phyloP scores from a whole-genome alignment of 2,797 vertebrate species.

The Fratercula arctica region DNA sequence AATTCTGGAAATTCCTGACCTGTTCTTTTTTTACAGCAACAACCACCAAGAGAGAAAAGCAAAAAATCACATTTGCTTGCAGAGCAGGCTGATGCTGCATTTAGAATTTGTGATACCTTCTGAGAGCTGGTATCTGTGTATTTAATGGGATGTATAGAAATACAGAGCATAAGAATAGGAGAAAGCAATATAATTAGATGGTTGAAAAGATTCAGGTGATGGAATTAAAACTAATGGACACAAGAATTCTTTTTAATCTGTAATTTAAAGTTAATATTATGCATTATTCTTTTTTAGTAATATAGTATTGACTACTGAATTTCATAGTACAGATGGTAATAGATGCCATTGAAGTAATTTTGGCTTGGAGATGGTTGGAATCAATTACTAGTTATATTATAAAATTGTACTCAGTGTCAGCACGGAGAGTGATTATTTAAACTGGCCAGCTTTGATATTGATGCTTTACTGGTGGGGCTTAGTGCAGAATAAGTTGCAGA shows the following conservation, averaged over 20 bases:
- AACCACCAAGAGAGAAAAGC: accelerated
- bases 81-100: not conserved
- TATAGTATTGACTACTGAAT: not conserved
- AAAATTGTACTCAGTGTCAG: not conserved
- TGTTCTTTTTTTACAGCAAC: not conserved
- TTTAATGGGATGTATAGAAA: not conserved
- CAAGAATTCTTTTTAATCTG: not conserved
- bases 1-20: not conserved
- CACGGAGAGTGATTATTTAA: not conserved
- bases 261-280: not conserved
- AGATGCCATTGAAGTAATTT: slow-evolving; percentile 17
- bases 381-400: not conserved
- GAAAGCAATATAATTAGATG: not conserved
- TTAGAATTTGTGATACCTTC: not conserved
- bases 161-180: not conserved
- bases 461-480: not conserved
- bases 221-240: not conserved
- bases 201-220: not conserved
- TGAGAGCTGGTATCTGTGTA: not conserved
- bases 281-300: not conserved
- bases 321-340: slow-evolving; percentile 15
- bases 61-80: not conserved
- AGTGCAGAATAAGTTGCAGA: not conserved
- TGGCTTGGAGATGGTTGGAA: not conserved
- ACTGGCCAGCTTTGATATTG: not conserved